Conservation (phyloP, 2,113 vertebrate species). For the Maccullochella peelii region DNA sequence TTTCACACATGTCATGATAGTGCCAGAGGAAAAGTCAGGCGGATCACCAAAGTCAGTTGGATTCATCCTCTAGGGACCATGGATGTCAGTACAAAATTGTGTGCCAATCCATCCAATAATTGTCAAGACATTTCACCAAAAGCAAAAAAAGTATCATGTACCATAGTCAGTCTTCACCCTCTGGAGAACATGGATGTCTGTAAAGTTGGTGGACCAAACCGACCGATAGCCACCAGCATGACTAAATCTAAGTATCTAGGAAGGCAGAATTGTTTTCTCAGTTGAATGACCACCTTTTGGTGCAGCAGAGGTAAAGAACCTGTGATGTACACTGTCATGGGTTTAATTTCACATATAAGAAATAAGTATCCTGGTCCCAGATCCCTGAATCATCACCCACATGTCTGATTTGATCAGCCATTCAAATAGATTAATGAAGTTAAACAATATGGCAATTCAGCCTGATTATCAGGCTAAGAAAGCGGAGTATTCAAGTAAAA, state of each 20-base stretch:
- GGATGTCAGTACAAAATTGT: neutral
- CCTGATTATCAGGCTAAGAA: neutral
- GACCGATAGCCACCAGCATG: neutral
- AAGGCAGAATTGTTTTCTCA: neutral
- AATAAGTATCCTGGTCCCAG: too few species aligned
- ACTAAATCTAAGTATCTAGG: neutral
- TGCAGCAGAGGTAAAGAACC: neutral
- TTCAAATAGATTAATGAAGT: neutral
- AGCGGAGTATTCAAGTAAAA: neutral
- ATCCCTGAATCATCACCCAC: neutral
- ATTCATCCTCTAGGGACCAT: too few species aligned
- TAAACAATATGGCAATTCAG: neutral
- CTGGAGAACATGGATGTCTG: neutral
- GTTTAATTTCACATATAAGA: neutral
- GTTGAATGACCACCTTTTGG: neutral
- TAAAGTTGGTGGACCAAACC: too few species aligned
- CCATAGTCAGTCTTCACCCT: neutral
- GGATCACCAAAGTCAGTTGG: too few species aligned
- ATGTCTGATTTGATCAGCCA: neutral
- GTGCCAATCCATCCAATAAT: neutral
- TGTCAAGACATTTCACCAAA: neutral
- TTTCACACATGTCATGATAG: neutral
- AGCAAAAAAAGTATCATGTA: neutral
- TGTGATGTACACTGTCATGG: neutral
- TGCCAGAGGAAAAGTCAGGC: too few species aligned